Conservation (phyloP, 2,113 vertebrate species). For the Bambusicola thoracicus region DNA sequence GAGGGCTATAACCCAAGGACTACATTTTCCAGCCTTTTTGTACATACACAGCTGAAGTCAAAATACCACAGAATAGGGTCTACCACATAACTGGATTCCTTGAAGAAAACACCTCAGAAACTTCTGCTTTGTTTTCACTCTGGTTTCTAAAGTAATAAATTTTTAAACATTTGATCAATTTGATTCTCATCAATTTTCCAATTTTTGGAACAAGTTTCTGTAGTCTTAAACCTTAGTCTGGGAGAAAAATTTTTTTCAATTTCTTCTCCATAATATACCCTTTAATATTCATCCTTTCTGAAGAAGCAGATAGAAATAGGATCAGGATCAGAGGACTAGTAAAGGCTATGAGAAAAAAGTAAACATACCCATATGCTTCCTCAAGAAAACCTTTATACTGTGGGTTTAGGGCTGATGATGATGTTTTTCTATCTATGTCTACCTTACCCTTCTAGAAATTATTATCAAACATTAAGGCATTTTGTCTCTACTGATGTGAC, state of each 20-base stretch:
- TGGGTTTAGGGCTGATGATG: background rate
- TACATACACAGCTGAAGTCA: background rate
- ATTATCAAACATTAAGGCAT: background rate
- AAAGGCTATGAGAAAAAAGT: background rate
- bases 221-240: accelerated
- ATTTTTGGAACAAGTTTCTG: background rate
- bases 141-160: background rate
- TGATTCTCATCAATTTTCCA: background rate
- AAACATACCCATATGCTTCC: background rate
- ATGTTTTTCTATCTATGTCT: background rate
- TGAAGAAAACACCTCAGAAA: background rate
- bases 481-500: background rate
- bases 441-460: background rate
- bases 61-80: background rate
- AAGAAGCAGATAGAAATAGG: background rate
- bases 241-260: background rate
- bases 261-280: background rate
- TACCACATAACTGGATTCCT: background rate
- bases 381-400: background rate
- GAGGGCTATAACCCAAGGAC: background rate
- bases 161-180: background rate
- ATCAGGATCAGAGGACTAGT: background rate
- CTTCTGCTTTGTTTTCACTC: background rate
- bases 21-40: background rate
- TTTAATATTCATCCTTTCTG: background rate